Conservation (phyloP, 2,797 vertebrate species). For the Halcyon smyrnensis region DNA sequence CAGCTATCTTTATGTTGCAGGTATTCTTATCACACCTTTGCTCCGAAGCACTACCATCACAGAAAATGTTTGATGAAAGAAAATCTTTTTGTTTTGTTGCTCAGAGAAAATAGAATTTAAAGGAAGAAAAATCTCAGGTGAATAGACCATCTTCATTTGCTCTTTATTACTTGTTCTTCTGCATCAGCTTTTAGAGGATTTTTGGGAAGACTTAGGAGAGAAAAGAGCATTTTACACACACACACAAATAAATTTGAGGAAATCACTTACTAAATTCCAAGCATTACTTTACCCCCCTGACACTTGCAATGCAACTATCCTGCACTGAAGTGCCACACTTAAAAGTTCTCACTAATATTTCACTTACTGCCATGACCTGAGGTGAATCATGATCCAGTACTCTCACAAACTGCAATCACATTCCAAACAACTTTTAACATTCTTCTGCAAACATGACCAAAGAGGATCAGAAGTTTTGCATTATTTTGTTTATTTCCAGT, state of each 20-base stretch:
- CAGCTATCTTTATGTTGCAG: background rate
- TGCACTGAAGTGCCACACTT: background rate
- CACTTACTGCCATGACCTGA: background rate
- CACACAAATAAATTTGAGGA: background rate
- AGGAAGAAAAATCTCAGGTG: background rate
- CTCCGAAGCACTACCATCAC: background rate
- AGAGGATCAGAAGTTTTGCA: background rate
- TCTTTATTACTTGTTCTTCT: background rate
- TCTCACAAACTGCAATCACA: background rate
- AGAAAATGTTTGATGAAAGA: background rate
- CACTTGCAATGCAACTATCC: background rate
- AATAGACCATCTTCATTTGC: background rate
- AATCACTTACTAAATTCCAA: background rate
- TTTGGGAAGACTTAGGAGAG: background rate
- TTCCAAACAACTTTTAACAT: background rate
- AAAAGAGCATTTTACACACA: background rate
- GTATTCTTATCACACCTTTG: constrained; percentile 20
- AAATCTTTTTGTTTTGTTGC: background rate
- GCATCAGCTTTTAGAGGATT: background rate
- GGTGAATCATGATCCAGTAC: background rate
- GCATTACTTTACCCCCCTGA: background rate
- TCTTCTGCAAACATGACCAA: background rate
- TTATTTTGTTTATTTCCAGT: background rate
- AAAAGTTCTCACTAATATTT: background rate
- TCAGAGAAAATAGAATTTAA: background rate